Evolutionary conservation across 2,797 vertebrate genomes (phyloP), one percentile per base, ranked within the genome.

Genomic region (Fratercula arctica): DNA sequence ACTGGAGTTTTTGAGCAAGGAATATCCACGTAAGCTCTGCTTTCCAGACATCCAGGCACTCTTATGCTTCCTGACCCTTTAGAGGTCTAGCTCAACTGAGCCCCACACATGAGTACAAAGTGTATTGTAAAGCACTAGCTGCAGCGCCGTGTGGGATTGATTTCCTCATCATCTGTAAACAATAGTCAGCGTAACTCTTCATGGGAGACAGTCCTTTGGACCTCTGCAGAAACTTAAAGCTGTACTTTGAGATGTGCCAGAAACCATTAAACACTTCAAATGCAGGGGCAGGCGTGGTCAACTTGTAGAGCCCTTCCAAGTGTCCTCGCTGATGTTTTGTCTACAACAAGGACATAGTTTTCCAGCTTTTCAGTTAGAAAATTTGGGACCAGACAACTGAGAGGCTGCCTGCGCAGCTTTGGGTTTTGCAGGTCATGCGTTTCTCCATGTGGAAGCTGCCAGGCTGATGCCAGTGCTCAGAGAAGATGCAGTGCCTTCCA

Each of bases 91-190:
- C 46, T 83, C 31, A 29, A 3, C 41, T 68, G 75, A 61, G 54
- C 53, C 51, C 51, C 51, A 1, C 13, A 4, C 17, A 6, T 0
- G 1, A 77, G 33, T 26, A 29, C 28, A 29, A 73, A 13, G 48
- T 24, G 10, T 53, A 3, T 31, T 46, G 56, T 89, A 59, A 45
- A 56, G 31, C 10, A 10, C 9, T 25, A 46, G 60, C 86, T 89
- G 86, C 68, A 18, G 33, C 1, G 1, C 13, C 19, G 24, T 67
- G 63, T 77, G 89, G 64, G 68, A 64, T 75, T 92, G 53, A 80
- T 89, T 93, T 94, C 89, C 85, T 95, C 48, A 19, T 79, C 70
- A 20, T 91, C 87, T 96, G 82, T 78, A 85, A 96, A 80, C 64
- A 83, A 14, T 72, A 57, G 68, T n/a, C 15, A 12, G 70, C 57